A percentile compares a stretch with the other conserved stretches of the same genome.
Evolutionary conservation across 2,888 invertebrate species (phyloP).

Genomic region (Drosophila mettleri): DNA sequence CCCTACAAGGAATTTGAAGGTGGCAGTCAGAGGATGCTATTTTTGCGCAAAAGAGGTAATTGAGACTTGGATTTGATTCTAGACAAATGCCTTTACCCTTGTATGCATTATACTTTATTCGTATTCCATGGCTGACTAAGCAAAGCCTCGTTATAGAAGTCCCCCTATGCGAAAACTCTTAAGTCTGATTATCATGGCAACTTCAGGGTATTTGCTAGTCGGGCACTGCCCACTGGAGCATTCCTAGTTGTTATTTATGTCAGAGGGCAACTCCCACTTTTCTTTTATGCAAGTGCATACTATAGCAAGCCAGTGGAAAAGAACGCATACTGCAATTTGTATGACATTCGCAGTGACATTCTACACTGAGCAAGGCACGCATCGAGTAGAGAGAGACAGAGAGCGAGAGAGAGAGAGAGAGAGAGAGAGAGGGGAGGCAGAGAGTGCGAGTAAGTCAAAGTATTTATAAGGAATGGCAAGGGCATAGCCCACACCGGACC

Average conservation of each 20-base stretch:
- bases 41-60: background rate
- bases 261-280: conserved; percentile 31
- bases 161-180: background rate
- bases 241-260: conserved; percentile 35
- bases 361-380: conserved; percentile 8
- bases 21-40: no score
- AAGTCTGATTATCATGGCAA: rapidly evolving
- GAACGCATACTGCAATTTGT: conserved; percentile 46
- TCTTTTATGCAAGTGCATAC: conserved; percentile 4
- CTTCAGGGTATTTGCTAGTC: background rate
- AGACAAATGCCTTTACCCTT: background rate
- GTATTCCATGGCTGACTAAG: no score
- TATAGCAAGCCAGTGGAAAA: conserved; percentile 12
- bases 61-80: background rate
- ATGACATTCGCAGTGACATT: conserved; percentile 64
- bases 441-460: conserved; percentile 18
- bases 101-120: background rate
- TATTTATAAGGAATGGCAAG: conserved; percentile 55
- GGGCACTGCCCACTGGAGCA: background rate
- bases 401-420: background rate
- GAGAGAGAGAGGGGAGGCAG: background rate
- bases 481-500: conserved; percentile 18
- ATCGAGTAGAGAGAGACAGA: background rate
- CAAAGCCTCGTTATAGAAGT: no score
- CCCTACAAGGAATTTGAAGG: background rate